These are phyloP conservation scores for Spicauda simplicius DNA, from an alignment of 2,888 invertebrate species.

Conservation along the genomic window DNA sequence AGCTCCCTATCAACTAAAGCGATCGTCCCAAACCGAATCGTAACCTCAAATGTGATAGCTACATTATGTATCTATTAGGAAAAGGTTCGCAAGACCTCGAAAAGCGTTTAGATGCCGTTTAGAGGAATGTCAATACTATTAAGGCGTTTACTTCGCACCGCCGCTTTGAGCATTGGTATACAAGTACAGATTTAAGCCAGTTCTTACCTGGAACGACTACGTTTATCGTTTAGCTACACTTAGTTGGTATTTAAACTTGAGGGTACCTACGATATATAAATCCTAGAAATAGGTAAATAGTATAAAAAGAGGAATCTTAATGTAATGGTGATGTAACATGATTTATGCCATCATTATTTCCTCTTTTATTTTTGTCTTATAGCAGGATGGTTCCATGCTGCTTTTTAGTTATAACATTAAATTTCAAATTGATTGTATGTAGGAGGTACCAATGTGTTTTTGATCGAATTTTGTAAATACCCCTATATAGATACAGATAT, in stretches of 20 bases:
- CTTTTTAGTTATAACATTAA: too few species aligned
- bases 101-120: slow-evolving; percentile 17
- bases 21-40: slow-evolving; percentile 3
- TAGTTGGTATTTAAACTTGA: background rate
- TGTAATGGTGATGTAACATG: too few species aligned
- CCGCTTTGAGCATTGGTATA: background rate
- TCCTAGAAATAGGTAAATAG: too few species aligned
- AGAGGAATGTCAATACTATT: slow-evolving; percentile 27
- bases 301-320: too few species aligned
- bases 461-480: too few species aligned
- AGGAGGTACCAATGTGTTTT: too few species aligned
- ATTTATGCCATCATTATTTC: too few species aligned
- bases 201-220: background rate
- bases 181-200: background rate
- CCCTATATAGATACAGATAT: too few species aligned
- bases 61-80: slow-evolving; percentile 25
- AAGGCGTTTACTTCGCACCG: slow-evolving; percentile 19
- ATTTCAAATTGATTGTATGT: too few species aligned
- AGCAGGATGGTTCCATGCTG: too few species aligned
- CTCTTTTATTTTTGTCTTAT: too few species aligned
- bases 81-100: slow-evolving; percentile 10
- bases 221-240: background rate
- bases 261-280: too few species aligned
- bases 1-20: background rate
- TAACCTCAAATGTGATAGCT: slow-evolving; percentile 5